These are phyloP conservation scores for Lasioglossum calceatum DNA, from an alignment of 2,888 invertebrate genomes.

Conservation along the genomic window DNA sequence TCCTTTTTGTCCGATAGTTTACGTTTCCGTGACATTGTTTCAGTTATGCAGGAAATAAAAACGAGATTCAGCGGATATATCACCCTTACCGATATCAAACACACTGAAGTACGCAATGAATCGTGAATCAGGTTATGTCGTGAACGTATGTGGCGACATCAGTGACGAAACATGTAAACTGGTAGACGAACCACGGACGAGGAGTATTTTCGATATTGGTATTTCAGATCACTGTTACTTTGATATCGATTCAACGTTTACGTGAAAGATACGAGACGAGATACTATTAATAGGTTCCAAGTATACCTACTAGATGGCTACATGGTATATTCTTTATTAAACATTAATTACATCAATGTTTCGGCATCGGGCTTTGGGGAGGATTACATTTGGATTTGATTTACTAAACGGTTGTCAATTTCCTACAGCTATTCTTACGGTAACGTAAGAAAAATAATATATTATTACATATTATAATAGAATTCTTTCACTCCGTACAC, in stretches of 20 bases:
- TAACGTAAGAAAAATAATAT: neutral
- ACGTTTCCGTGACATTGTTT: constrained; percentile 71
- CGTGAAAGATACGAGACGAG: neutral
- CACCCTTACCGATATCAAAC: constrained; percentile 26
- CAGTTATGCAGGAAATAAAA: neutral
- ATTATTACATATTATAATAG: neutral
- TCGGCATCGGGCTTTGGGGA: neutral
- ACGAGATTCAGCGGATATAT: constrained; percentile 1
- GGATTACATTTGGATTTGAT: neutral
- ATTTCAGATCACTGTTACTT: too few relatives aligned
- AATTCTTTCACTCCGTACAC: neutral
- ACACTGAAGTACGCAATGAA: constrained; percentile 30
- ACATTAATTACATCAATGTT: neutral
- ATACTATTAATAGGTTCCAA: too few relatives aligned
- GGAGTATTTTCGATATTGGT: too few relatives aligned
- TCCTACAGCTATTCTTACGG: neutral
- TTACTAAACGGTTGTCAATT: neutral
- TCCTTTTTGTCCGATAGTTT: constrained; percentile 72
- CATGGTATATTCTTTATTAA: neutral
- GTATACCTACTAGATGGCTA: neutral
- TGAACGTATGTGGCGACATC: neutral
- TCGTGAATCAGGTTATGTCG: neutral
- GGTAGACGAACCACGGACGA: neutral
- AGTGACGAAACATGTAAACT: neutral
- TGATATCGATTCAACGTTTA: neutral